These are phyloP conservation scores for Clarias magur DNA, from an alignment of 2,113 vertebrate species.

Conservation along the genomic window DNA sequence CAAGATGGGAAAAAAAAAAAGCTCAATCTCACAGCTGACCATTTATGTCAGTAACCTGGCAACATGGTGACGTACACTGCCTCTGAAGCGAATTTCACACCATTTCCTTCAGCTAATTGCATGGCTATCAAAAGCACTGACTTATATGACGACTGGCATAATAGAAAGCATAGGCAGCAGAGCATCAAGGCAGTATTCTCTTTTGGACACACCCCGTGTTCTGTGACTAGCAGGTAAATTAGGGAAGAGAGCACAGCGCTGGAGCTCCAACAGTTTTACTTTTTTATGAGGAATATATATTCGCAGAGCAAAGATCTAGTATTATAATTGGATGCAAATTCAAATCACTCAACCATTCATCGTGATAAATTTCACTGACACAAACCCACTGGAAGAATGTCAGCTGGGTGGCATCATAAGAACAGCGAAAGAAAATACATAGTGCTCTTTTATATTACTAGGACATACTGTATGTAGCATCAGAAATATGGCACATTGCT, in stretches of 20 bases:
- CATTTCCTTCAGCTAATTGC: background rate
- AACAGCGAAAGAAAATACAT: background rate
- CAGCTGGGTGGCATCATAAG: background rate
- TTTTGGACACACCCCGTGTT: background rate
- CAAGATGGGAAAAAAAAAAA: slow-evolving; percentile 11
- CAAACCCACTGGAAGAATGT: background rate
- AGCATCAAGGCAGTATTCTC: background rate
- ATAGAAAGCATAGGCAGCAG: background rate
- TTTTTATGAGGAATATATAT: background rate
- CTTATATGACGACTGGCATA: background rate
- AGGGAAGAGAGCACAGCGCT: background rate
- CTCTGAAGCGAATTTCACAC: background rate
- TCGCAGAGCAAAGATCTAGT: background rate
- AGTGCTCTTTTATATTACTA: background rate
- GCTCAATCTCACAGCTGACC: background rate
- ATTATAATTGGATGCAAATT: slow-evolving; percentile 3
- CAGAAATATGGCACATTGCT: background rate
- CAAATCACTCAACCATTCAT: background rate
- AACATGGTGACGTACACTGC: background rate
- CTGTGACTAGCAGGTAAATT: background rate
- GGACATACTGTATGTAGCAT: background rate
- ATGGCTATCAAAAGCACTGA: background rate
- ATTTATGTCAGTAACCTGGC: background rate
- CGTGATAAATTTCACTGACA: background rate
- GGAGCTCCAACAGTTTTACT: background rate